Conservation (phyloP, 2,888 invertebrate genomes). For the Melanostoma mellinum region DNA sequence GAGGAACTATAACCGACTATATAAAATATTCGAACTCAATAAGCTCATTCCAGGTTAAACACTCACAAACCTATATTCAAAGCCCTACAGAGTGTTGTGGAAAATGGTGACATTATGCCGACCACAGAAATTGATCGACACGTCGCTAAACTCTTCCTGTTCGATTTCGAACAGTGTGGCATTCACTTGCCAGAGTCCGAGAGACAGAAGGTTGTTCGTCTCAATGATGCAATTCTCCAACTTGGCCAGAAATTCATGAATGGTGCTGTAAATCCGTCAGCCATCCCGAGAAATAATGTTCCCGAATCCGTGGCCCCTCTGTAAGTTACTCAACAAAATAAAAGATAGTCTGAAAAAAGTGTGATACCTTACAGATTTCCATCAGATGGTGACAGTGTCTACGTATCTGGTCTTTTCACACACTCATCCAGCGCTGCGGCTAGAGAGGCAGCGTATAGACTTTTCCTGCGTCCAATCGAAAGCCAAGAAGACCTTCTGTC, state of each 20-base stretch:
- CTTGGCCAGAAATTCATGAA: conserved; percentile 92
- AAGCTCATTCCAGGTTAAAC: conserved; percentile 87
- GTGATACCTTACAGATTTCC: conserved; percentile 82
- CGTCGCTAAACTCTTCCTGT: conserved; percentile 93
- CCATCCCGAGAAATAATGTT: conserved; percentile 86
- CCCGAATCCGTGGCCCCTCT: conserved; percentile 88
- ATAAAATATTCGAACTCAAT: neutral
- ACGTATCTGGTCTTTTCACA: conserved; percentile 91
- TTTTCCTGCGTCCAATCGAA: conserved; percentile 90
- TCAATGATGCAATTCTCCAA: conserved; percentile 93
- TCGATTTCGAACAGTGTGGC: conserved; percentile 98
- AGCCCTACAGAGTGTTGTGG: conserved; percentile 88
- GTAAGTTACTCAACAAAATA: conserved; percentile 83
- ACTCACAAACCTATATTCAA: conserved; percentile 93
- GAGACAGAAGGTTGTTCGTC: conserved; percentile 88
- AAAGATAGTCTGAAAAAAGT: neutral
- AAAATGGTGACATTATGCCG: conserved; percentile 86
- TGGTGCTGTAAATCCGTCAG: conserved; percentile 87
- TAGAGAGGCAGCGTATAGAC: conserved; percentile 93
- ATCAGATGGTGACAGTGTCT: conserved; percentile 87
- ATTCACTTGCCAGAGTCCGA: conserved; percentile 93
- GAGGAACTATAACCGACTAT: conserved; percentile 57
- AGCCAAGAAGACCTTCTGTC: conserved; percentile 89
- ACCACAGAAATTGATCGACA: conserved; percentile 91
- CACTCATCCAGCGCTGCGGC: conserved; percentile 90